These are phyloP conservation scores for Argyresthia albistria DNA, from an alignment of 2,888 invertebrate species.

Conservation along the genomic window DNA sequence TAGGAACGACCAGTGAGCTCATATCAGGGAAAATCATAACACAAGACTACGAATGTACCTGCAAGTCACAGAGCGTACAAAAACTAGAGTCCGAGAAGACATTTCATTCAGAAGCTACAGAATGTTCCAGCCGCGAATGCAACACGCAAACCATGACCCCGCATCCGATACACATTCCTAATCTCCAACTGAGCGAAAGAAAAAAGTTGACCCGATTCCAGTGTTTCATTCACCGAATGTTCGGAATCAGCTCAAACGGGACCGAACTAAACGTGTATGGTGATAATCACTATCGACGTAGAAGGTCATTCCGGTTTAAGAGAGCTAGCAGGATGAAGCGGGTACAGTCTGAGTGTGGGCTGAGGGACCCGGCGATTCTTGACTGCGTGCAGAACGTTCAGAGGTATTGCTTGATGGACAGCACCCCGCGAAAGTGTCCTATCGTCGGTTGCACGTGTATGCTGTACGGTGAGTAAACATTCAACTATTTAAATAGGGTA, in stretches of 20 bases:
- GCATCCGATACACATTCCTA: conserved; percentile 16
- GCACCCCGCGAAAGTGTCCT: conserved; percentile 48
- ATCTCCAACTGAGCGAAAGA: background rate
- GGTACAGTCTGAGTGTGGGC: conserved; percentile 35
- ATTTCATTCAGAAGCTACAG: background rate
- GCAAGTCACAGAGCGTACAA: no score
- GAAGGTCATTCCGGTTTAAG: conserved; percentile 34
- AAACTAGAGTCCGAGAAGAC: no score
- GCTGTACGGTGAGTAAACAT: conserved; percentile 31
- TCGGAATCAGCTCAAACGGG: conserved; percentile 27
- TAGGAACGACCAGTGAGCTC: conserved; percentile 32
- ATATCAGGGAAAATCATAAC: background rate
- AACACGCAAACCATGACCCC: conserved; percentile 23
- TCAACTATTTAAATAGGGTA: background rate
- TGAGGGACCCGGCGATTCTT: conserved; percentile 38
- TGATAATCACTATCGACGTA: conserved; percentile 26
- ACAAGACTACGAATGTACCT: no score
- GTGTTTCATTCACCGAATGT: conserved; percentile 41
- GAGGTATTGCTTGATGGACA: conserved; percentile 41
- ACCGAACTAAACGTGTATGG: conserved; percentile 21
- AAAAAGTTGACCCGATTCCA: conserved; percentile 39
- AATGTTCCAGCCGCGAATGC: conserved; percentile 4
- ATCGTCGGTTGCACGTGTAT: conserved; percentile 45
- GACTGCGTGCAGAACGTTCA: conserved; percentile 48
- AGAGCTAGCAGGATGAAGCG: conserved; percentile 37